These are phyloP conservation scores for Drosophila quadrilineata DNA, from an alignment of 1,140 invertebrate genomes.

Conservation along the genomic window DNA sequence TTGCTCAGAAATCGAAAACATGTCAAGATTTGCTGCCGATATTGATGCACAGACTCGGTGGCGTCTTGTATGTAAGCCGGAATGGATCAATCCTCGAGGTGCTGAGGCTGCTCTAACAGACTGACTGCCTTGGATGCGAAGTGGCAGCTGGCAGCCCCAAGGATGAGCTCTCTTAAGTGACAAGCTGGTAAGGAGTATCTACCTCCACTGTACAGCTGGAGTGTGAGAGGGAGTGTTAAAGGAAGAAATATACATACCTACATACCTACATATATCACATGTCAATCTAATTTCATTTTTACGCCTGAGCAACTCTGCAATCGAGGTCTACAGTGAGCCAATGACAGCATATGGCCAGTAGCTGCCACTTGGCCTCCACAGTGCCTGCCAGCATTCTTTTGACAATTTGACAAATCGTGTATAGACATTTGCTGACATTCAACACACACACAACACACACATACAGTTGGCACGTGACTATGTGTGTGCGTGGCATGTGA, in stretches of 20 bases:
- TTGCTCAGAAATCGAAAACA: constrained; percentile 64
- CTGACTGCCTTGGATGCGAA: constrained; percentile 57
- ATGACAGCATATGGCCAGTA: constrained; percentile 30
- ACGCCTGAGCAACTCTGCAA: constrained; percentile 56
- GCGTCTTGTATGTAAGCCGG: constrained; percentile 17
- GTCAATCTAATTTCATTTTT: constrained; percentile 80
- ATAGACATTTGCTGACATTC: constrained; percentile 74
- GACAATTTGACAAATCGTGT: constrained; percentile 79
- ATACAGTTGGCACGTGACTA: constrained; percentile 48
- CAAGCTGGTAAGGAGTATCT: no score
- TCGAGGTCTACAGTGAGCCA: constrained; percentile 31
- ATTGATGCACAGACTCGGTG: constrained; percentile 55
- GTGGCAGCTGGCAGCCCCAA: constrained; percentile 33
- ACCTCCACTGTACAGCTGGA: no score
- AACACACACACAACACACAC: constrained; percentile 25
- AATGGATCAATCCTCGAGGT: constrained; percentile 44
- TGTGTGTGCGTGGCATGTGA: constrained; percentile 25
- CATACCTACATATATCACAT: constrained; percentile 68
- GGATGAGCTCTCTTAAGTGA: no score
- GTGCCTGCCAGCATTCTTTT: constrained; percentile 41
- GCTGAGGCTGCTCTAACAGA: constrained; percentile 49
- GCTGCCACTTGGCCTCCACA: constrained; percentile 17
- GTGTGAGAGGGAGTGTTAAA: no score
- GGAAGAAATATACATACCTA: constrained; percentile 35
- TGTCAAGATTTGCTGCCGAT: constrained; percentile 57